Conservation (phyloP, 2,888 invertebrate genomes). For the Tethea ocularis region DNA sequence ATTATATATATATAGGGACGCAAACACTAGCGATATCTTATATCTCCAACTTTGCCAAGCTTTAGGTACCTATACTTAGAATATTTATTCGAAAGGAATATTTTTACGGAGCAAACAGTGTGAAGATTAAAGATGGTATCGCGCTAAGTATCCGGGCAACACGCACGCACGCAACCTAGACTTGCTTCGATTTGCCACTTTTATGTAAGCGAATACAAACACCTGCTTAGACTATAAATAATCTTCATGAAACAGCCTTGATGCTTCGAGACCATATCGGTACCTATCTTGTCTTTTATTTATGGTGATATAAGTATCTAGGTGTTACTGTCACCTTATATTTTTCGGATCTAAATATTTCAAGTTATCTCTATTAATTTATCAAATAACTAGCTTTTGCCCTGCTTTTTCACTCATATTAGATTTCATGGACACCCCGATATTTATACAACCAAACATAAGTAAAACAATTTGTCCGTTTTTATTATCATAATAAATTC, state of each 20-base stretch:
- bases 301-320: not conserved
- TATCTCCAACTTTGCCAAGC: not conserved
- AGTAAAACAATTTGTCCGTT: too few species aligned
- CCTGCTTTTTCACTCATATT: too few species aligned
- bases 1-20: too few species aligned
- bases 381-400: too few species aligned
- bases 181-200: constrained; percentile 26
- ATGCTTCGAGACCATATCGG: not conserved
- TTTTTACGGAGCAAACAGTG: constrained; percentile 35
- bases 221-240: constrained; percentile 32
- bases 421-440: too few species aligned
- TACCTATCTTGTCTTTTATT: not conserved
- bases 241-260: not conserved
- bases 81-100: constrained; percentile 18
- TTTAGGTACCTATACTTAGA: not conserved
- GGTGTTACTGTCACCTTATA: not conserved
- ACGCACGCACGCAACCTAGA: constrained; percentile 42
- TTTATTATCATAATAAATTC: too few species aligned
- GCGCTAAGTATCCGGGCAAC: constrained; percentile 26
- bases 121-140: constrained; percentile 52
- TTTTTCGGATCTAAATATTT: not conserved
- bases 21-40: not conserved
- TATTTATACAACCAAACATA: too few species aligned
- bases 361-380: too few species aligned
- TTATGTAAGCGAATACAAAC: constrained; percentile 27